These are phyloP conservation scores for Pipra filicauda DNA, from an alignment of 2,113 vertebrate species.

Conservation along the genomic window DNA sequence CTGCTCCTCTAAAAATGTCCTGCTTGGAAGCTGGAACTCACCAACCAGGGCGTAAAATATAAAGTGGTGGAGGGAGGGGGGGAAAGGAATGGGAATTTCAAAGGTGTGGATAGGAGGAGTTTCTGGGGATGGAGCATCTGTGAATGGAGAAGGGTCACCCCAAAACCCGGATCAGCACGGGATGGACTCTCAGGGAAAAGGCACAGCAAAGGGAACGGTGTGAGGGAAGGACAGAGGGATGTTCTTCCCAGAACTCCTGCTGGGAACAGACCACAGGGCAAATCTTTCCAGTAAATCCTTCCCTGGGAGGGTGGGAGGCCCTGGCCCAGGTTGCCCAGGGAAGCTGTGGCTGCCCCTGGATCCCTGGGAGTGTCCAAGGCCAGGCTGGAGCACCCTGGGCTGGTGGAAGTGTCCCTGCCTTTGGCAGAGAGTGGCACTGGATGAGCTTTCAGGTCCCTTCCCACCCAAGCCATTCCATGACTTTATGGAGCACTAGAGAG, in stretches of 20 bases:
- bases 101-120: neutral
- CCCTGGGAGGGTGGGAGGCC: neutral
- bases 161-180: rapidly evolving
- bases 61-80: rapidly evolving
- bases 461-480: neutral
- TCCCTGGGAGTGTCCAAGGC: neutral
- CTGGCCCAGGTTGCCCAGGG: neutral
- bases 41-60: neutral
- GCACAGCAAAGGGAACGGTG: neutral
- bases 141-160: neutral
- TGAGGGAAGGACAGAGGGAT: neutral
- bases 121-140: neutral
- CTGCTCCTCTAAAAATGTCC: neutral
- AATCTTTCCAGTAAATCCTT: neutral
- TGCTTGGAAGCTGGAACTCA: neutral
- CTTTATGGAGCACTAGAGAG: neutral
- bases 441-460: neutral
- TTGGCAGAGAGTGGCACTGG: neutral
- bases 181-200: neutral
- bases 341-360: neutral
- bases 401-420: neutral
- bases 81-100: neutral
- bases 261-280: neutral
- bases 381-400: neutral
- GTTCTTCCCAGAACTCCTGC: neutral